Evolutionary conservation across 92 coral and sea anemone genomes (phyloP).

Genomic region (Scolanthus callimorphus): DNA sequence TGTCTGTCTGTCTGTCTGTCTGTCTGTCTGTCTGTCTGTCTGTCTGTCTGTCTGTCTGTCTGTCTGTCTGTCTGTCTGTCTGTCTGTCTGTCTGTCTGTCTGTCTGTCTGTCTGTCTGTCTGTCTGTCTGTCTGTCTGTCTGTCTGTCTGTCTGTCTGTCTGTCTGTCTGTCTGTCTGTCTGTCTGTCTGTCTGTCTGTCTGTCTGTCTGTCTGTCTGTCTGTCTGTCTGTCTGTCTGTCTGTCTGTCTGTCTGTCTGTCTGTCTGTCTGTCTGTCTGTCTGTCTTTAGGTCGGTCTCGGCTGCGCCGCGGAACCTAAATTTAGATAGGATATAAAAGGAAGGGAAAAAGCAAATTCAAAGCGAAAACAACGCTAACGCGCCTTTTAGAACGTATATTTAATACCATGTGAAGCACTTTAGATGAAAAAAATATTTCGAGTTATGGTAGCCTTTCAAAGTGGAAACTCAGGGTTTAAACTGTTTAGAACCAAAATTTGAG

Average conservation of each 20-base stretch:
- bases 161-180: conserved; percentile 14
- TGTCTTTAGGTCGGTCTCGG: conserved; percentile 1
- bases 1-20: conserved; percentile 12
- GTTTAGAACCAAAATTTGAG: no score
- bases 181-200: conserved; percentile 10
- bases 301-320: no score
- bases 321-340: no score
- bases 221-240: conserved; percentile 8
- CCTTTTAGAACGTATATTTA: no score
- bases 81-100: no score
- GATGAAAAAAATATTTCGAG: no score
- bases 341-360: no score
- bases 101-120: background rate
- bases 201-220: conserved; percentile 5
- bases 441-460: no score
- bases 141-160: conserved; percentile 13
- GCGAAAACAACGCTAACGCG: no score
- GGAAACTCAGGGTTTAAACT: no score
- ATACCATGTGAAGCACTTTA: no score
- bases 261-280: conserved; percentile 10
- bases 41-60: conserved; percentile 11
- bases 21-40: conserved; percentile 9
- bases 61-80: background rate
- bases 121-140: background rate
- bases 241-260: conserved; percentile 11